Base-by-base conservation (phyloP, 2,797 vertebrate species). In the Pipistrellus pipistrellus region DNA sequence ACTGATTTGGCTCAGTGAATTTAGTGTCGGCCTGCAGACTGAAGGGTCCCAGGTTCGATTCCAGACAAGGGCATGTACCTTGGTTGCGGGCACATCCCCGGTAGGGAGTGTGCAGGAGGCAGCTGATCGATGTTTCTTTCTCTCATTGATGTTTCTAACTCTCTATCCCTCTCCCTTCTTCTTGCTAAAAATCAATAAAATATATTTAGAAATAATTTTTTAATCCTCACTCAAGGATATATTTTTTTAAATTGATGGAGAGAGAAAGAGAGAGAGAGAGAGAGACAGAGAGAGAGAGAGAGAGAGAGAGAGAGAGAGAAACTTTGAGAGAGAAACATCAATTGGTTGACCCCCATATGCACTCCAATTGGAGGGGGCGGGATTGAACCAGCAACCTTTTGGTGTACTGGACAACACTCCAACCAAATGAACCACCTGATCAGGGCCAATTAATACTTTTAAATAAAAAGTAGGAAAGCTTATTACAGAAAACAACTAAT, bases 401-500 rank as follows among this genome's bases (percentile, higher is more conserved):
- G 64, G 17, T 64, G 62, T 64, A 64, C 62, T 64, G 62, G 62
- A n/a, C 3, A 0, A 64, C 6, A 64, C 27, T n/a, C 59, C 59
- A 64, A 64, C 27, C n/a, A 66, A 66, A n/a, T 32, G 64, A 66
- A n/a, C 64, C 64, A 32, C n/a, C 64, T 17, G 0, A n/a, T 8
- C n/a, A 66, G 64, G n/a, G n/a, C n/a, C 98, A 82, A 98, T 99
- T 76, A 98, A 75, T 86, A 51, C 87, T 85, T 98, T 99, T 85
- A 99, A 99, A 97, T 98, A 99, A 97, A 66, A 98, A 99, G 20
- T 98, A 99, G 91, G 99, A 95, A 98, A 98, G 51, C 98, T 99
- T 96, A 91, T 99, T 96, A 99, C 98, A 95, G 98, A 98, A 97
- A 96, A 98, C 71, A 21, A 97, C 97, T 83, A 97, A 96, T 97